Conservation (phyloP, 2,113 vertebrate species). For the Dipodomys stephensi region DNA sequence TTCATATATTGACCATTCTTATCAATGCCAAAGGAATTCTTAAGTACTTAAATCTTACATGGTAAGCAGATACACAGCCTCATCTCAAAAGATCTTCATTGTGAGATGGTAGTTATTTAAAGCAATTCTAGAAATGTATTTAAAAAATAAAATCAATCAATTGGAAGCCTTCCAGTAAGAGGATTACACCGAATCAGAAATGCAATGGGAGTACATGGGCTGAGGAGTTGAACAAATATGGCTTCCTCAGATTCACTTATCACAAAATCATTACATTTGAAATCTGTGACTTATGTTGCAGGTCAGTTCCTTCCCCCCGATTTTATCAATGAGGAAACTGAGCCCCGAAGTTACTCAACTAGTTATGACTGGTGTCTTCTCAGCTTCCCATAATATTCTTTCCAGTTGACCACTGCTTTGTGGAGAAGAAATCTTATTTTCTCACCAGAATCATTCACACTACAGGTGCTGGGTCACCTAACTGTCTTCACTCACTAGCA, state of each 20-base stretch:
- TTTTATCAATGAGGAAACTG: neutral
- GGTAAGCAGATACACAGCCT: neutral
- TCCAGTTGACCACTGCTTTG: neutral
- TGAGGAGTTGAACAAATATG: neutral
- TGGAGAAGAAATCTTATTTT: slow-evolving; percentile 31
- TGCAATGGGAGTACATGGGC: neutral
- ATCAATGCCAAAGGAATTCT: slow-evolving; percentile 1
- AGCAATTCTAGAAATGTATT: neutral
- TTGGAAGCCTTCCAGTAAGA: too few relatives aligned
- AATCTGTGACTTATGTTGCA: neutral
- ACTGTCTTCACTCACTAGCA: slow-evolving; percentile 34
- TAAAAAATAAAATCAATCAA: neutral
- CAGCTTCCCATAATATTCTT: neutral
- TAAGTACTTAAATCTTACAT: neutral
- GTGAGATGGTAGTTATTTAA: neutral
- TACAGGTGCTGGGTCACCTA: neutral
- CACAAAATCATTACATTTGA: neutral
- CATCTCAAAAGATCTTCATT: neutral
- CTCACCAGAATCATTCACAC: slow-evolving; percentile 19
- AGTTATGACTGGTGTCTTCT: neutral
- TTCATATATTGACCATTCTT: neutral
- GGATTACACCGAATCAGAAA: too few relatives aligned
- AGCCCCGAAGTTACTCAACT: neutral
- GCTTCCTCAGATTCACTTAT: neutral
- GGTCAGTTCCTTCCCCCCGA: neutral